Conservation (phyloP, 2,797 vertebrate genomes). For the Margarornis squamiger region DNA sequence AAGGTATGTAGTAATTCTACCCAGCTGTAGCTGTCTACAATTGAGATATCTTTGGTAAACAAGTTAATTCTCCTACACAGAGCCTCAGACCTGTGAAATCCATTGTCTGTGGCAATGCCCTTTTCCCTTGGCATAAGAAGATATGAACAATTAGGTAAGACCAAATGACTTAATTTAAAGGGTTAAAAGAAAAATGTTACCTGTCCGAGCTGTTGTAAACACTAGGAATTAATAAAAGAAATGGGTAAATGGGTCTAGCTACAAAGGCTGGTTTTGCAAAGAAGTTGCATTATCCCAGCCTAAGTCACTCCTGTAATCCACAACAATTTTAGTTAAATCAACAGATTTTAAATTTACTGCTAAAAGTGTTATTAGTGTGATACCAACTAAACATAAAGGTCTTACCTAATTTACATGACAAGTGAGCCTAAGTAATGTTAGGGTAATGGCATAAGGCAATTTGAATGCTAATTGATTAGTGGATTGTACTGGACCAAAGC, state of each 20-base stretch:
- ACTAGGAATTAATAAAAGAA: neutral
- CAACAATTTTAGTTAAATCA: neutral
- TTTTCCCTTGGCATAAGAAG: no score
- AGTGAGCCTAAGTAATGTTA: neutral
- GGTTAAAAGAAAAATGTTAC: neutral
- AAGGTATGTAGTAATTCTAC: no score
- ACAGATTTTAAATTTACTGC: neutral
- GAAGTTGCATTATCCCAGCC: accelerated
- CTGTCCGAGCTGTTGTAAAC: accelerated
- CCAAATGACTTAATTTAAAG: neutral
- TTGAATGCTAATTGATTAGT: neutral
- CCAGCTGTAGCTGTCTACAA: no score
- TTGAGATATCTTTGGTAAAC: no score
- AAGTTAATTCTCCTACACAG: no score
- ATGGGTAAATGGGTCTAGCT: neutral
- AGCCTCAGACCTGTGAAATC: no score
- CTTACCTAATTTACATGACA: neutral
- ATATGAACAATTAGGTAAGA: no score
- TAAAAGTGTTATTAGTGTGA: neutral
- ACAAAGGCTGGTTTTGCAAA: neutral
- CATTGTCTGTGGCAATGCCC: no score
- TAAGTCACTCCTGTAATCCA: neutral
- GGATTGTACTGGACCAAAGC: neutral
- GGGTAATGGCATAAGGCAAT: neutral
- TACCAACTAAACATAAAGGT: neutral